Percentiles rank a stretch among this genome's conserved stretches.
These are phyloP conservation scores for Streptopelia turtur DNA, from an alignment of 2,797 vertebrate species.

Conservation along the genomic window DNA sequence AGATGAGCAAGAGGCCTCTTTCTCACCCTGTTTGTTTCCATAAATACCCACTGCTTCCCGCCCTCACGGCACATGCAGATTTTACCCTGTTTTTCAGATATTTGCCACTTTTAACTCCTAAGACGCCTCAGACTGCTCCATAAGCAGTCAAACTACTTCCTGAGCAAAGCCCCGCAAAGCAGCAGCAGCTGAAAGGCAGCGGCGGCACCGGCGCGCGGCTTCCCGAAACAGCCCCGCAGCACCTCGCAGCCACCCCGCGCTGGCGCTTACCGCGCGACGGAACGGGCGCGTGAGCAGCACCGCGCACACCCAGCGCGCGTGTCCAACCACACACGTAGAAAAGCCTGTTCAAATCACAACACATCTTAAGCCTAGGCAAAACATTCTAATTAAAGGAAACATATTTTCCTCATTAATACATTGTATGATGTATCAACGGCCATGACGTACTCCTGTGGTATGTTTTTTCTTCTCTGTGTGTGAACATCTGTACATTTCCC, in stretches of 20 bases:
- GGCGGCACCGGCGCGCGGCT: neutral
- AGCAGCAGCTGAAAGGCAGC: neutral
- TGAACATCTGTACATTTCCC: constrained; percentile 69
- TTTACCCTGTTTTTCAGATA: neutral
- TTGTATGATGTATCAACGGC: constrained; percentile 29
- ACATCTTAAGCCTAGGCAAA: constrained; percentile 26
- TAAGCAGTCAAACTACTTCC: neutral
- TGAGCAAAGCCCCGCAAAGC: neutral
- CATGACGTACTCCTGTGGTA: constrained; percentile 51
- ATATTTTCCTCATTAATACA: constrained; percentile 57
- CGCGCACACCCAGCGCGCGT: neutral
- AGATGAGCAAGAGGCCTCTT: neutral
- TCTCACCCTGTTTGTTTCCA: neutral
- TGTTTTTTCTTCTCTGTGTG: constrained; percentile 30
- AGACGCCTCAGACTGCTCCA: neutral
- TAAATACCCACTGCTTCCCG: neutral
- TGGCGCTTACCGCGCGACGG: neutral
- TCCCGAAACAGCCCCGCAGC: neutral
- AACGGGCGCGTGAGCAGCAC: neutral
- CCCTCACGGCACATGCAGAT: rapidly evolving
- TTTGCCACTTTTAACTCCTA: neutral
- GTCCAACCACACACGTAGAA: constrained; percentile 14
- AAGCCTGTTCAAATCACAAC: constrained; percentile 31
- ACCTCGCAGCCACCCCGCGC: neutral
- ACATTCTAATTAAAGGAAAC: constrained; percentile 56